Base-by-base conservation (phyloP, 2,113 vertebrate species). In the Pithys albifrons region DNA sequence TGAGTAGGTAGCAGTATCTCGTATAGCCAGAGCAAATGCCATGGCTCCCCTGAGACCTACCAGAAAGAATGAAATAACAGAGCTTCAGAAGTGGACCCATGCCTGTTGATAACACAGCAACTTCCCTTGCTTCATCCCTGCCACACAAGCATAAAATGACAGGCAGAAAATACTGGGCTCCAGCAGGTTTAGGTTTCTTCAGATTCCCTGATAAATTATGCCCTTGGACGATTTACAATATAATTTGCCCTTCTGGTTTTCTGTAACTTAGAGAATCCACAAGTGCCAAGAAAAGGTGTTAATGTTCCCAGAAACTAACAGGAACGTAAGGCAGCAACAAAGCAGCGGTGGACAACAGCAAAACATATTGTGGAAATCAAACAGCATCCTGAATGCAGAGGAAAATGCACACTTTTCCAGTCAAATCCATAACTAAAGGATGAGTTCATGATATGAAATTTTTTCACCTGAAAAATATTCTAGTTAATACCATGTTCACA, bases 11-110 rank as follows among this genome's bases (percentile, higher is more conserved):
- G 99, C 99, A 0, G 99, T 99, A 96, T 99, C 99, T 19, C 99
- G 98, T 95, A 99, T 99, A 43, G 99, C 98, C 95, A 99, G 95
- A 3, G 99, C 99, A 59, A 99, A 99, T 0, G 99, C 99, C 99
- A 99, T 99, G 4, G 99, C 99, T 84, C 99, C 99, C 19, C 99
- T 98, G 76, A 99, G 98, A 81, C 99, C 99, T 99, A 67, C 5
- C 54, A 6, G 6, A 66, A 75, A 83, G 46, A 95, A 93, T 3
- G 33, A 86, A 69, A 93, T 1, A 35, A 64, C 15, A 72, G 65
- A 79, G 71, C 54, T 61, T 95, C 43, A 85, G 35, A 84, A 69
- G 16, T 20, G 33, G n/a, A 91, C 43, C 57, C 1, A 0, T 7
- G 6, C 22, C 55, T 11, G 9, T n/a, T 57, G 13, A 12, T 2